These are phyloP conservation scores for Cladorhizidae sp. DNA, from an alignment of 37 sponge, comb jelly and placozoan genomes.

Conservation along the genomic window DNA sequence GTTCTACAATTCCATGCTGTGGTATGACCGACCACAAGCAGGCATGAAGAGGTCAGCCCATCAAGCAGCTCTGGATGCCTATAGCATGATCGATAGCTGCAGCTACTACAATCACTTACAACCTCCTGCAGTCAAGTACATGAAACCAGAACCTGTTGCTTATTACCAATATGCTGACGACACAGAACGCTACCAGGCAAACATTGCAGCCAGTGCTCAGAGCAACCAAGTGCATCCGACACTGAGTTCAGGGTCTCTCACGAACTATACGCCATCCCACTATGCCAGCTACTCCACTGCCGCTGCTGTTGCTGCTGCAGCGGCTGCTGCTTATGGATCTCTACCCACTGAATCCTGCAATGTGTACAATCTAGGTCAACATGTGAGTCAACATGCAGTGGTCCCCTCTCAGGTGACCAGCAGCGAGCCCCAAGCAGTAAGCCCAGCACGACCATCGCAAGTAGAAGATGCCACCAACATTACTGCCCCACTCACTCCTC, in stretches of 20 bases:
- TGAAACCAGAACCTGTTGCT: conserved; percentile 40
- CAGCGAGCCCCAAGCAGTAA: background rate
- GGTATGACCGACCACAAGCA: conserved; percentile 40
- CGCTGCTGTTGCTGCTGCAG: background rate
- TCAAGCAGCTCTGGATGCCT: conserved; percentile 32
- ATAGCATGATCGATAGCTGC: conserved; percentile 28
- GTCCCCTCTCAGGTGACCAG: conserved; percentile 1
- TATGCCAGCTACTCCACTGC: conserved; percentile 34
- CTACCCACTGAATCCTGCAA: background rate
- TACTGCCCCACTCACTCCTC: conserved; percentile 53
- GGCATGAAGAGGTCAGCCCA: conserved; percentile 39
- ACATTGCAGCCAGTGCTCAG: conserved; percentile 39
- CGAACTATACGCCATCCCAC: conserved; percentile 12
- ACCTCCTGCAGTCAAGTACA: conserved; percentile 34
- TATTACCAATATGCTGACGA: conserved; percentile 48
- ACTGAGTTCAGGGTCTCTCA: background rate
- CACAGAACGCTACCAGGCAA: conserved; percentile 32
- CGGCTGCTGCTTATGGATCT: background rate
- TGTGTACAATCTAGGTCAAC: background rate
- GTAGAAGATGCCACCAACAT: conserved; percentile 25
- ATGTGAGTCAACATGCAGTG: background rate
- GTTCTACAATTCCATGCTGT: conserved; percentile 34
- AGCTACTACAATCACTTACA: conserved; percentile 40
- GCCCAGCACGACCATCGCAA: conserved; percentile 12
- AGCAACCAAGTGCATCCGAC: conserved; percentile 11